Percentiles rank a stretch among this genome's conserved stretches.
Evolutionary conservation across 2,797 vertebrate species (phyloP).

Genomic region (Pogonophryne albipinna): DNA sequence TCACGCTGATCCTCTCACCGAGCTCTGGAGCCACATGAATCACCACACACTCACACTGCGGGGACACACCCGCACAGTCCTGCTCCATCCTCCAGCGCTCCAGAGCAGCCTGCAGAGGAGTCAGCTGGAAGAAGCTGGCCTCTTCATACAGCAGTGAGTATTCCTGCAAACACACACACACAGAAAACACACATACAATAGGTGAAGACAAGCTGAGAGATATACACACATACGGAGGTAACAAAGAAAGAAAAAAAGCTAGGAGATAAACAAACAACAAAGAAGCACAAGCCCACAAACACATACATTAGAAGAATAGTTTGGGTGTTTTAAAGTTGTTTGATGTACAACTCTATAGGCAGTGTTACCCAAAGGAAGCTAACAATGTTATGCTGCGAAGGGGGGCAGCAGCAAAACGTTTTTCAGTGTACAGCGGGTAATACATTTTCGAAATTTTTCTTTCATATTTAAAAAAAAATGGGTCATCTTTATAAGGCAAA

Average conservation of each 20-base stretch:
- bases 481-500: no score
- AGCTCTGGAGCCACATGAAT: constrained; percentile 92
- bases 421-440: no score
- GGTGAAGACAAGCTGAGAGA: neutral
- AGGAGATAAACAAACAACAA: constrained; percentile 1
- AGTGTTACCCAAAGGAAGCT: no score
- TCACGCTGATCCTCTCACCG: constrained; percentile 93
- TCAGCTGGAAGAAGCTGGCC: constrained; percentile 95
- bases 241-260: neutral
- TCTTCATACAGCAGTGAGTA: constrained; percentile 96
- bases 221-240: constrained; percentile 2
- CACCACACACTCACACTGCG: constrained; percentile 91
- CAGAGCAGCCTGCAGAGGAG: constrained; percentile 92
- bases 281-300: constrained; percentile 1
- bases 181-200: neutral
- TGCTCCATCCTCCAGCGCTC: constrained; percentile 92
- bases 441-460: no score
- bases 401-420: no score
- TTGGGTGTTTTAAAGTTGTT: no score
- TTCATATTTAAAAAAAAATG: no score
- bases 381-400: no score
- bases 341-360: no score
- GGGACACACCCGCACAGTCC: constrained; percentile 82
- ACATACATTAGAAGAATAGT: neutral
- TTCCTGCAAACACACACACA: constrained; percentile 83